phyloP scores from a whole-genome alignment of 2,888 invertebrate species.

The Trypoxylon attenuatum region DNA sequence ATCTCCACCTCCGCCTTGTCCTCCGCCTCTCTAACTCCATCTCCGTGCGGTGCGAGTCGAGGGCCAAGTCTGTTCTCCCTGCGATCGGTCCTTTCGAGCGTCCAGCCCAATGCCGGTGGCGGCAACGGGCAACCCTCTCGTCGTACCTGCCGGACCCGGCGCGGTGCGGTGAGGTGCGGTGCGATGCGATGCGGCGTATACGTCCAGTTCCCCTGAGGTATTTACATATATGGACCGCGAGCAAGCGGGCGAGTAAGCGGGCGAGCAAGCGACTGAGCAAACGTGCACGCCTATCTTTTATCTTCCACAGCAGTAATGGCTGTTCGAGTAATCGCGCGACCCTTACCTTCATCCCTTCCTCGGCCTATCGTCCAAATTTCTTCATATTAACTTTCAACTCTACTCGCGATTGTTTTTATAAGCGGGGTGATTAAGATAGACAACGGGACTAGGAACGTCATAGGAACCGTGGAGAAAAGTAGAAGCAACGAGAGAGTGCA shows the following conservation, averaged over 20 bases:
- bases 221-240: conserved; percentile 74
- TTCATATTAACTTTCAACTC: too few relatives aligned
- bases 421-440: too few relatives aligned
- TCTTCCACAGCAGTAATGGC: conserved; percentile 65
- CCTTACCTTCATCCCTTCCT: too few relatives aligned
- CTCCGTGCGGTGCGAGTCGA: too few relatives aligned
- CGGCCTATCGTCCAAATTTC: too few relatives aligned
- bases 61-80: neutral
- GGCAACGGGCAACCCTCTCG: conserved; percentile 40
- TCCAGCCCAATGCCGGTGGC: conserved; percentile 18
- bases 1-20: neutral
- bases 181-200: conserved; percentile 35
- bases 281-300: conserved; percentile 71
- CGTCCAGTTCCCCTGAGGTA: conserved; percentile 69
- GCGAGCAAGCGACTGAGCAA: too few relatives aligned
- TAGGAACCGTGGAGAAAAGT: too few relatives aligned
- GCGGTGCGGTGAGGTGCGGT: neutral
- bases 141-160: conserved; percentile 31
- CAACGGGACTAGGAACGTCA: too few relatives aligned
- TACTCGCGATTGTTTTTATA: too few relatives aligned
- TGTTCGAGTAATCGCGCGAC: too few relatives aligned
- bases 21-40: conserved; percentile 14
- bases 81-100: conserved; percentile 29
- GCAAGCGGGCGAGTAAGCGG: too few relatives aligned
- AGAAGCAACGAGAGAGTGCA: too few relatives aligned